A percentile compares a stretch with the other conserved stretches of the same genome.
Conservation (phyloP, 2,888 invertebrate species). For the Nineta flava region DNA sequence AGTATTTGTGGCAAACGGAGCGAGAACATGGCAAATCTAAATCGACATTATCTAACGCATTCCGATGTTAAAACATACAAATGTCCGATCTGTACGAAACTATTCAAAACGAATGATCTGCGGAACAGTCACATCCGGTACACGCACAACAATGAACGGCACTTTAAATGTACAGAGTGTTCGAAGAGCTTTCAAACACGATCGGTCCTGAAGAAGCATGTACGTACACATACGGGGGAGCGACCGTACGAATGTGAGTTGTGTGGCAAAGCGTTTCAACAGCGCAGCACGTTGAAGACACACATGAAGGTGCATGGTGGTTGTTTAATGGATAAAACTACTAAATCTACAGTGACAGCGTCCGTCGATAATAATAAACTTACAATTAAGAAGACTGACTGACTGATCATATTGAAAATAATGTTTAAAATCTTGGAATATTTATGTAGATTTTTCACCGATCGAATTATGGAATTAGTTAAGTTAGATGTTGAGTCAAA, state of each 20-base stretch:
- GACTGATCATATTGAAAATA: too few relatives aligned
- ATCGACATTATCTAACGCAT: neutral
- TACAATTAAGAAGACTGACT: too few relatives aligned
- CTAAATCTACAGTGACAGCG: neutral
- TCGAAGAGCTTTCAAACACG: neutral
- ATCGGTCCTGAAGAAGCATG: neutral
- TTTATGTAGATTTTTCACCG: too few relatives aligned
- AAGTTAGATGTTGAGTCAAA: too few relatives aligned
- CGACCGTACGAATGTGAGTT: neutral
- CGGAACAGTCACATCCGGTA: neutral
- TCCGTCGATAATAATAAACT: too few relatives aligned
- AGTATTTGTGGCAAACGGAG: slow-evolving; percentile 1
- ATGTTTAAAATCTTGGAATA: too few relatives aligned
- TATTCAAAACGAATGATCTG: neutral
- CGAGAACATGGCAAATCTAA: neutral
- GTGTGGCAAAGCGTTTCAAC: neutral
- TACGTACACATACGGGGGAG: neutral
- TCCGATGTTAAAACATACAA: neutral
- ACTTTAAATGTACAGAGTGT: neutral
- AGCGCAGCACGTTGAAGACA: neutral
- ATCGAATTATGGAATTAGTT: too few relatives aligned
- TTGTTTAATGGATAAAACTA: neutral
- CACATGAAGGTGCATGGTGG: neutral
- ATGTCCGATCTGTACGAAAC: neutral
- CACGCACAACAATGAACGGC: neutral